Evolutionary conservation across 2,797 vertebrate species (phyloP).

Genomic region (Harpagifer antarcticus): DNA sequence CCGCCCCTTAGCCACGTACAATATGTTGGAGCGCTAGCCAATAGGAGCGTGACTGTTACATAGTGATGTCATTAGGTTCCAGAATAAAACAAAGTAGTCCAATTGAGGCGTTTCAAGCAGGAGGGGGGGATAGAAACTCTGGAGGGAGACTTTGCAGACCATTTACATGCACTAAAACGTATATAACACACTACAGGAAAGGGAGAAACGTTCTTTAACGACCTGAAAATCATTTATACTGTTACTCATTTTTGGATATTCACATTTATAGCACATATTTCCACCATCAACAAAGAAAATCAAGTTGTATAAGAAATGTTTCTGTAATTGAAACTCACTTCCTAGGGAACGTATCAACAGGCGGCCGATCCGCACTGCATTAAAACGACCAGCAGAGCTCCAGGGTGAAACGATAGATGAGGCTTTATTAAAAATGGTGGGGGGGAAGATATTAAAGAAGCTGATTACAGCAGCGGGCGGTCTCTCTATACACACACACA

Average conservation of each 20-base stretch:
- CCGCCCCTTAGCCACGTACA: too few relatives aligned
- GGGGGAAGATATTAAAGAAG: conserved; percentile 39
- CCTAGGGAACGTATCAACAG: conserved; percentile 37
- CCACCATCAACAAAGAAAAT: too few relatives aligned
- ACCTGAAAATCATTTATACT: neutral
- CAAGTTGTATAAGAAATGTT: conserved; percentile 5
- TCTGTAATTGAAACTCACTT: conserved; percentile 38
- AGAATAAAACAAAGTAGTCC: too few relatives aligned
- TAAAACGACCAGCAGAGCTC: conserved; percentile 47
- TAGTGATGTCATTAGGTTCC: too few relatives aligned
- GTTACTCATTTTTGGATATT: neutral
- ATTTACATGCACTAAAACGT: too few relatives aligned
- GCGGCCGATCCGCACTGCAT: conserved; percentile 31
- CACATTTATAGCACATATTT: neutral
- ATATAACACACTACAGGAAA: too few relatives aligned
- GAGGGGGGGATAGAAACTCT: too few relatives aligned
- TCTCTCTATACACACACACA: conserved; percentile 16
- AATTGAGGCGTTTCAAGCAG: too few relatives aligned
- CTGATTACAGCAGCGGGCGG: conserved; percentile 61
- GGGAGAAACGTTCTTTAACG: too few relatives aligned
- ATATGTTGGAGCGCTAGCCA: too few relatives aligned
- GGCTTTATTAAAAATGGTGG: conserved; percentile 56
- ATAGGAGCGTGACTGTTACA: too few relatives aligned
- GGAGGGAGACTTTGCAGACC: too few relatives aligned
- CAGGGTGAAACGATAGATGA: conserved; percentile 47